A percentile compares a stretch with the other conserved stretches of the same genome.
These are phyloP conservation scores for Drosophila pullipes DNA, from an alignment of 2,888 invertebrate species.

Conservation along the genomic window DNA sequence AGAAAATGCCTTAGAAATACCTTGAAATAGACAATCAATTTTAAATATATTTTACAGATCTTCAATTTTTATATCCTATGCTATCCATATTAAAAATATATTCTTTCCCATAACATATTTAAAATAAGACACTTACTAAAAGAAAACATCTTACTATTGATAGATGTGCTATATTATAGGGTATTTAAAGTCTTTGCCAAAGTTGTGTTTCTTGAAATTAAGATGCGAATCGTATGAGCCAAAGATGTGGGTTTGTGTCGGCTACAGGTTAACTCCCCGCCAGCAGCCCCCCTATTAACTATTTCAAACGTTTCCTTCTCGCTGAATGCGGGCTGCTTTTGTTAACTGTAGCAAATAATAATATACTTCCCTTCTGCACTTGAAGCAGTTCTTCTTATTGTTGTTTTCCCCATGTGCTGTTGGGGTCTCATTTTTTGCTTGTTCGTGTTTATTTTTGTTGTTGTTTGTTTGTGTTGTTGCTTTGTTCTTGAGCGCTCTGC, in stretches of 20 bases:
- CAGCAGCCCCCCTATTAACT: background rate
- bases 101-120: background rate
- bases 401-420: slow-evolving; percentile 45
- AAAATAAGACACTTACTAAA: background rate
- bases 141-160: background rate
- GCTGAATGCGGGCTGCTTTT: slow-evolving; percentile 46
- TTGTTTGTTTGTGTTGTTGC: slow-evolving; percentile 35
- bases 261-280: slow-evolving; percentile 16
- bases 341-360: slow-evolving; percentile 71
- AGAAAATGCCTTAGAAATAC: background rate
- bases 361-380: slow-evolving; percentile 56
- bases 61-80: background rate
- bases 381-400: slow-evolving; percentile 37
- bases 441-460: slow-evolving; percentile 26
- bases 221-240: slow-evolving; percentile 28
- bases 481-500: slow-evolving; percentile 37
- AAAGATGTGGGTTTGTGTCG: slow-evolving; percentile 19
- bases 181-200: slow-evolving; percentile 40
- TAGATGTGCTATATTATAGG: background rate
- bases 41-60: background rate
- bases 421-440: slow-evolving; percentile 18
- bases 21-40: background rate
- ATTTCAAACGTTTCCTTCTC: background rate
- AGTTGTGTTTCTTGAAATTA: slow-evolving; percentile 40
- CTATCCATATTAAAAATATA: background rate